phyloP scores from a whole-genome alignment of 2,113 vertebrate genomes.

The Xiphophorus maculatus region DNA sequence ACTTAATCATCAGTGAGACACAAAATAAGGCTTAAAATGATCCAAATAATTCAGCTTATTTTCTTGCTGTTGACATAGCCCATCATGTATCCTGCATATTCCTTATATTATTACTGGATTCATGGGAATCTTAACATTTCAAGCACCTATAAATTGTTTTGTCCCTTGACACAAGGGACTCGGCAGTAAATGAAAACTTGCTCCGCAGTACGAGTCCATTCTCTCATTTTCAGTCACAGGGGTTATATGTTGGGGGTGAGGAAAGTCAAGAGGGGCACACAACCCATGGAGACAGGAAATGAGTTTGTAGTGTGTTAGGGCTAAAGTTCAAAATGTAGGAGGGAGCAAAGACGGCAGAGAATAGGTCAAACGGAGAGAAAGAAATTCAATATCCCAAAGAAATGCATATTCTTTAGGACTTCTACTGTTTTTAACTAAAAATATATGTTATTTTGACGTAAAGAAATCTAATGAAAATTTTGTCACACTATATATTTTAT shows the following conservation, averaged over 20 bases:
- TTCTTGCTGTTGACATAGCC: background rate
- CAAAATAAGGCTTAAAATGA: background rate
- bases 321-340: background rate
- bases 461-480: background rate
- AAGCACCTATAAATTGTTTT: background rate
- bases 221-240: background rate
- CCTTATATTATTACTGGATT: background rate
- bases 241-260: constrained; percentile 1
- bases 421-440: background rate
- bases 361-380: background rate
- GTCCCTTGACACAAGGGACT: background rate
- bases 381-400: background rate
- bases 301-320: background rate
- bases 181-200: background rate
- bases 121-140: background rate
- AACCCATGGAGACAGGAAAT: background rate
- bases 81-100: background rate
- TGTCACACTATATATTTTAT: background rate
- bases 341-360: background rate
- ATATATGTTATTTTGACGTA: background rate
- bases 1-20: background rate
- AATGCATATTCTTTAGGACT: background rate
- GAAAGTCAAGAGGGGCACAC: background rate
- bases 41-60: background rate
- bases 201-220: background rate